A percentile compares a stretch with the other conserved stretches of the same genome.
Evolutionary conservation across 2,797 vertebrate species (phyloP).

Genomic region (Craterocephalus amniculus): DNA sequence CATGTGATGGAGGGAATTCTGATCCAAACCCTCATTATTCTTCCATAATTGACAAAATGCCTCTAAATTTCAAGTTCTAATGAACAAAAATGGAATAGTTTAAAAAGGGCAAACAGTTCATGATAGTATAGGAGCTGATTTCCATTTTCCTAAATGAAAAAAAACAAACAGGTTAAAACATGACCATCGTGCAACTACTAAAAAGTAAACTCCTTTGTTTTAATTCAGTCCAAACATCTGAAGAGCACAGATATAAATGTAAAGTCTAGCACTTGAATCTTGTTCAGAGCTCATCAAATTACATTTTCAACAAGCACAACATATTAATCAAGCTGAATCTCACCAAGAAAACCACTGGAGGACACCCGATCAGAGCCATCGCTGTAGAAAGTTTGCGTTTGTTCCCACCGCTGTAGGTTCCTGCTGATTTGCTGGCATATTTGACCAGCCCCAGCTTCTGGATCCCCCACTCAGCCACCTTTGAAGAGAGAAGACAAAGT

Average conservation of each 20-base stretch:
- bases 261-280: constrained; percentile 26
- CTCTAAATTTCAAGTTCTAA: constrained; percentile 36
- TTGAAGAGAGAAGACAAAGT: constrained; percentile 28
- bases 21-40: constrained; percentile 57
- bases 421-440: constrained; percentile 91
- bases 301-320: constrained; percentile 7
- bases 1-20: constrained; percentile 40
- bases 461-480: constrained; percentile 98
- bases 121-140: constrained; percentile 42
- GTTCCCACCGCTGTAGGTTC: constrained; percentile 96
- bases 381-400: constrained; percentile 97
- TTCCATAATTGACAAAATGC: constrained; percentile 40
- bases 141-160: not conserved
- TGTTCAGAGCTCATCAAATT: constrained; percentile 13
- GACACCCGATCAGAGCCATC: constrained; percentile 94
- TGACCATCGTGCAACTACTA: constrained; percentile 43
- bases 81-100: constrained; percentile 64
- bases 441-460: constrained; percentile 93
- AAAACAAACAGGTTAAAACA: constrained; percentile 40
- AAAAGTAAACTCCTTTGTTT: constrained; percentile 26
- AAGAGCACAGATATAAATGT: constrained; percentile 36
- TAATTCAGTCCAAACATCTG: constrained; percentile 38
- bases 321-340: constrained; percentile 63
- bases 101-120: constrained; percentile 22
- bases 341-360: constrained; percentile 94